Evolutionary conservation across 2,888 invertebrate genomes (phyloP), one percentile per base, ranked within the genome.

Genomic region (Autographa gamma): DNA sequence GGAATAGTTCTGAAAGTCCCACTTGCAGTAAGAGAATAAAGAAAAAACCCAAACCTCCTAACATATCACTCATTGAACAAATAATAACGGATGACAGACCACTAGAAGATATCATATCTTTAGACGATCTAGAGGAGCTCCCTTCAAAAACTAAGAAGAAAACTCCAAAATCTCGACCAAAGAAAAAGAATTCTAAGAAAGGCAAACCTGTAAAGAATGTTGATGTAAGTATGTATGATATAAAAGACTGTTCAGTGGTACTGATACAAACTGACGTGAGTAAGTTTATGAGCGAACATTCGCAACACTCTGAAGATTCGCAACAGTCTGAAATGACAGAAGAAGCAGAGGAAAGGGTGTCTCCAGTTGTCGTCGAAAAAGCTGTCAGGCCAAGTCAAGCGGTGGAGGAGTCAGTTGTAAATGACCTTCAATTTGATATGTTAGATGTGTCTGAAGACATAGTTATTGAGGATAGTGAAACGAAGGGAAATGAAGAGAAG

Each of bases 391-490:
- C 71, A 43, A 77, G 38, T 14, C 79, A 75, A 60, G 66, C 80
- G 19, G 72, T 79, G 18, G 86, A 85, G 66, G 86, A 85, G 8
- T 52, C 68, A 41, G 77, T 88, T 32, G 84, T 86, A 7, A 92
- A 90, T 80, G 92, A 93, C 63, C 82, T 95, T 52, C 93, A 93
- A 59, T 91, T 95, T 81, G 95, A 95, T 71, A 95, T 95, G 95
- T 86, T 95, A 69, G 95, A 95, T 85, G 95, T 95, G 0, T 95
- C 95, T 0, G 95, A 95, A 80, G 95, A 95, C 73, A 95, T 95
- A 68, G 90, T 93, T 0, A 93, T 95, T 71, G 95, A 92, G 0
- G 93, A 93, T 52, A 90, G 89, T 84, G 94, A 94, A 68, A 81
- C 90, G 0, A 94, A 94, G 74, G 82, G 74, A 38, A 63, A 14